phyloP scores from a whole-genome alignment of 2,797 vertebrate species.

The Spinibarbus caldwelli region DNA sequence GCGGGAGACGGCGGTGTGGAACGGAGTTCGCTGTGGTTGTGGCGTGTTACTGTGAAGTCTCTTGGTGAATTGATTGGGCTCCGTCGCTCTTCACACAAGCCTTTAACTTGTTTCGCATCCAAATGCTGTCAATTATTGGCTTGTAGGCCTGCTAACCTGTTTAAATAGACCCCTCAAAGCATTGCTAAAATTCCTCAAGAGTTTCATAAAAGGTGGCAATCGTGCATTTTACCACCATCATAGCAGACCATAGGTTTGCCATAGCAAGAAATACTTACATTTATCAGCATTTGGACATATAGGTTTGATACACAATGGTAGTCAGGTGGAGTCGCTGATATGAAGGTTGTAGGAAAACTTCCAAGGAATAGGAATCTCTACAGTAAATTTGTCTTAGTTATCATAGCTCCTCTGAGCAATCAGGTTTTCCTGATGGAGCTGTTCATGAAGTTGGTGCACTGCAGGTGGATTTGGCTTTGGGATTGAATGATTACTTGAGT shows the following conservation, averaged over 20 bases:
- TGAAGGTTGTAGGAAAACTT: conserved; percentile 2
- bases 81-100: conserved; percentile 29
- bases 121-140: conserved; percentile 52
- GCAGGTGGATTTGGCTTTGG: neutral
- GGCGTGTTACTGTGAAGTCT: conserved; percentile 40
- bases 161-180: conserved; percentile 54
- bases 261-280: neutral
- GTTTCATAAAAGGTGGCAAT: conserved; percentile 39
- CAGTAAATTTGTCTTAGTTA: neutral
- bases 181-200: conserved; percentile 50
- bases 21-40: conserved; percentile 15
- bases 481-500: neutral
- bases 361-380: neutral
- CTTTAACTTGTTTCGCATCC: conserved; percentile 47
- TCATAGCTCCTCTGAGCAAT: neutral
- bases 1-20: neutral
- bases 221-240: conserved; percentile 28
- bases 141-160: conserved; percentile 48
- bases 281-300: neutral
- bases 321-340: neutral
- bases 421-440: neutral
- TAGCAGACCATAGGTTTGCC: neutral
- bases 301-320: neutral
- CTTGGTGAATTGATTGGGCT: conserved; percentile 32
- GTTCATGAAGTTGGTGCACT: neutral